These are phyloP conservation scores for Elephantulus edwardii DNA, from an alignment of 2,113 vertebrate genomes.

Conservation along the genomic window DNA sequence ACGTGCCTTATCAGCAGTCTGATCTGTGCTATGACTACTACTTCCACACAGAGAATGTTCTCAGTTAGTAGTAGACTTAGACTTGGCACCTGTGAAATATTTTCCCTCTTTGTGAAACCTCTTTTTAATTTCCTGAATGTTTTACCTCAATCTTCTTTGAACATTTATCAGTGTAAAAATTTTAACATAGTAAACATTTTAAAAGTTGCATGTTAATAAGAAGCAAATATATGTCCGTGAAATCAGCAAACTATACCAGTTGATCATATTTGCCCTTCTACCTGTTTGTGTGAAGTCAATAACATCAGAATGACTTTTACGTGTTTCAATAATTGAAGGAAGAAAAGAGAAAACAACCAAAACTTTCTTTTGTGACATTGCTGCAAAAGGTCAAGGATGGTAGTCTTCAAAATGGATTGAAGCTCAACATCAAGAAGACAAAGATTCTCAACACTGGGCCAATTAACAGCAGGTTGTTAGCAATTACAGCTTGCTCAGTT, in stretches of 20 bases:
- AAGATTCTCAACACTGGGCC: no score
- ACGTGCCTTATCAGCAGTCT: not conserved
- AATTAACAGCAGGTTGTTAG: no score
- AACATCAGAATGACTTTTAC: not conserved
- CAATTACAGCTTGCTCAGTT: no score
- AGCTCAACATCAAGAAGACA: no score
- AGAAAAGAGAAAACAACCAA: no score
- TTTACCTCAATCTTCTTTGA: slow-evolving; percentile 13
- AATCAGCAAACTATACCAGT: not conserved
- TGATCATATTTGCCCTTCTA: not conserved
- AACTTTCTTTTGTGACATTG: no score
- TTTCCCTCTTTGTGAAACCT: not conserved
- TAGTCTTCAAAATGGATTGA: no score
- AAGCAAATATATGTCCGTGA: not conserved
- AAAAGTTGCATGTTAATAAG: not conserved
- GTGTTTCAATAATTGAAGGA: not conserved
- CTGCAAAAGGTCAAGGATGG: no score
- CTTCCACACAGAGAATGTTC: not conserved
- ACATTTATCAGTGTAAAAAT: not conserved
- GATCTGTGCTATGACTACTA: not conserved
- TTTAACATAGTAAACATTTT: not conserved
- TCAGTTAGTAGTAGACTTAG: not conserved
- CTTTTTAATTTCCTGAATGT: not conserved
- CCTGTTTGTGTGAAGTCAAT: not conserved
- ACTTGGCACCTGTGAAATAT: not conserved